Evolutionary conservation across 1,140 invertebrate genomes (phyloP), one percentile per base, ranked within the genome.

Genomic region (Rhizoglyphus robini): DNA sequence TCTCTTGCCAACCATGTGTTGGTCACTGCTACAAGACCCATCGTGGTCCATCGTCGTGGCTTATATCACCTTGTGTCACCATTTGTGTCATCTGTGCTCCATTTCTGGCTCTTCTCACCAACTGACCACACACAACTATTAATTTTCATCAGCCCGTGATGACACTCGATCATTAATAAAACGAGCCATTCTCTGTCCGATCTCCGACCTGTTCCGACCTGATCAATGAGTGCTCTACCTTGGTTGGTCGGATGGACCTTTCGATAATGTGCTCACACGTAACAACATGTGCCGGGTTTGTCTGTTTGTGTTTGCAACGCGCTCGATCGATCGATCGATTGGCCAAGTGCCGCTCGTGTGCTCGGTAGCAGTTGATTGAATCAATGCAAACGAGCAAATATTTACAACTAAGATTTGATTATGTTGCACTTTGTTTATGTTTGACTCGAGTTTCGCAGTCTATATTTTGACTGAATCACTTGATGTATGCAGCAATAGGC

Each of bases 151-250:
- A 54, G 20, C 5, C 51, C 23, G 51, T 54, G 51, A 54, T 54
- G 51, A 54, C 51, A 54, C 51, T 20, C 8, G 51, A 54, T 32
- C 51, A 54, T 54, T 54, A 54, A 54, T 54, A 54, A 54, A 54
- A 54, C 23, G n/a, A n/a, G n/a, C n/a, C n/a, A n/a, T n/a, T n/a
- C 41, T 46, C 15, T 46, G 41, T 46, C 41, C 41, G 41, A 23
- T 46, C 15, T 15, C 41, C 41, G 41, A 23, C 41, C 41, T 15
- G 41, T 15, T 23, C 15, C 15, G 15, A 15, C 15, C 15, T 46
- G 41, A 46, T 23, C 41, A 46, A 15, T 46, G 41, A 46, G 41
- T n/a, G n/a, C n/a, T n/a, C n/a, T n/a, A n/a, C n/a, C n/a, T n/a
- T n/a, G n/a, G n/a, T n/a, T n/a, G n/a, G n/a, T n/a, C n/a, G n/a